Evolutionary conservation across 2,797 vertebrate genomes (phyloP).

Genomic region (Linurgus olivaceus): DNA sequence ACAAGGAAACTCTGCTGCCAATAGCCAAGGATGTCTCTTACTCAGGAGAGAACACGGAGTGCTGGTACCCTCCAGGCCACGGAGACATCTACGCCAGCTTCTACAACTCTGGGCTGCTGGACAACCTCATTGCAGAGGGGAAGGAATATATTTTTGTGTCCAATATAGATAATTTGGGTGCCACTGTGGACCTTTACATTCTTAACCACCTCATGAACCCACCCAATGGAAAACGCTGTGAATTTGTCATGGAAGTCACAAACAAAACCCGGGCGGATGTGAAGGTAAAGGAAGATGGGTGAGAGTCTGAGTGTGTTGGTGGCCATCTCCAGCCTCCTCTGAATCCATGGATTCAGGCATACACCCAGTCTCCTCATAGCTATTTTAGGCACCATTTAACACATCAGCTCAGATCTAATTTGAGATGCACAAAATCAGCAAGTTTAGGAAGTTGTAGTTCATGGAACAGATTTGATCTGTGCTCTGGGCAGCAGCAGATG

Average conservation of each 20-base stretch:
- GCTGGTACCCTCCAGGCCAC: slow-evolving; percentile 96
- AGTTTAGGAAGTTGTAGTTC: neutral
- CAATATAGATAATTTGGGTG: slow-evolving; percentile 98
- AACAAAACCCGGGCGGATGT: slow-evolving; percentile 96
- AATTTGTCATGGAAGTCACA: slow-evolving; percentile 99
- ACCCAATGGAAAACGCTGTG: slow-evolving; percentile 89
- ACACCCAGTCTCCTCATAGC: neutral
- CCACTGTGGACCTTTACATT: slow-evolving; percentile 95
- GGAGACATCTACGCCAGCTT: slow-evolving; percentile 95
- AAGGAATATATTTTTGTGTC: slow-evolving; percentile 98
- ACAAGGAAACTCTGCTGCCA: slow-evolving; percentile 94
- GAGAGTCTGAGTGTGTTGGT: neutral
- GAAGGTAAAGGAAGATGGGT: slow-evolving; percentile 79
- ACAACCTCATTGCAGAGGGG: slow-evolving; percentile 86
- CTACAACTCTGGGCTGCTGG: slow-evolving; percentile 90
- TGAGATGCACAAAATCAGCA: slow-evolving; percentile 14
- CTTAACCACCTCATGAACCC: slow-evolving; percentile 93
- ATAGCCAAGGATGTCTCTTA: slow-evolving; percentile 84
- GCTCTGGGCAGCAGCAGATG: neutral
- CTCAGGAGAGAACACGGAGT: slow-evolving; percentile 86
- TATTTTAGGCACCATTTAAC: slow-evolving; percentile 20
- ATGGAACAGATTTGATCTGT: neutral
- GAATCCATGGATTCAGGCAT: neutral
- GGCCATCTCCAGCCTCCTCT: neutral
- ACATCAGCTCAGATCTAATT: slow-evolving; percentile 9